These are phyloP conservation scores for Eulemur albifrons DNA, from an alignment of 2,797 vertebrate species.

Conservation along the genomic window DNA sequence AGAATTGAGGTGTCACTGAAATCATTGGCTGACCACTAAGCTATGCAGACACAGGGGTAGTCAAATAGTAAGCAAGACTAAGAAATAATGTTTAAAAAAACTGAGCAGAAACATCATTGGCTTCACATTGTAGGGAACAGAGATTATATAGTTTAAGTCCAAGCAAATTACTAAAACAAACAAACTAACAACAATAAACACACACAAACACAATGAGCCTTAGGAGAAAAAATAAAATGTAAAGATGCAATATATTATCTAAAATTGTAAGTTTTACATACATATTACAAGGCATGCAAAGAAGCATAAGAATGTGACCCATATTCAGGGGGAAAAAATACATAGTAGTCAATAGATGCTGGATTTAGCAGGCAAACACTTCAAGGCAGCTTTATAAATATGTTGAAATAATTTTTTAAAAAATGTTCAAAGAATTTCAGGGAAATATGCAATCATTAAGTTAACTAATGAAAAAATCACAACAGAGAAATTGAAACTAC, in stretches of 20 bases:
- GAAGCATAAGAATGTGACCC: neutral
- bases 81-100: neutral
- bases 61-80: neutral
- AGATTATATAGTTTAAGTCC: neutral
- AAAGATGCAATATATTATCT: neutral
- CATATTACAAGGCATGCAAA: neutral
- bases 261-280: neutral
- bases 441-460: neutral
- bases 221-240: neutral
- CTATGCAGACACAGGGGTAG: neutral
- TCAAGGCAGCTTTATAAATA: neutral
- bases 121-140: neutral
- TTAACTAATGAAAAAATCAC: neutral
- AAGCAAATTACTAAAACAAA: constrained; percentile 9
- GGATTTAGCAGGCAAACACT: neutral
- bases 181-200: neutral
- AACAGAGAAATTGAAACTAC: neutral
- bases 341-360: neutral
- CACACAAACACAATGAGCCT: neutral
- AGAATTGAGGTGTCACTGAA: neutral
- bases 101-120: neutral
- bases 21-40: neutral
- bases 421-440: neutral
- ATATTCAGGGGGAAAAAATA: neutral
- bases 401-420: neutral